Evolutionary conservation across 2,113 vertebrate species (phyloP).

Genomic region (Calyptomena viridis): DNA sequence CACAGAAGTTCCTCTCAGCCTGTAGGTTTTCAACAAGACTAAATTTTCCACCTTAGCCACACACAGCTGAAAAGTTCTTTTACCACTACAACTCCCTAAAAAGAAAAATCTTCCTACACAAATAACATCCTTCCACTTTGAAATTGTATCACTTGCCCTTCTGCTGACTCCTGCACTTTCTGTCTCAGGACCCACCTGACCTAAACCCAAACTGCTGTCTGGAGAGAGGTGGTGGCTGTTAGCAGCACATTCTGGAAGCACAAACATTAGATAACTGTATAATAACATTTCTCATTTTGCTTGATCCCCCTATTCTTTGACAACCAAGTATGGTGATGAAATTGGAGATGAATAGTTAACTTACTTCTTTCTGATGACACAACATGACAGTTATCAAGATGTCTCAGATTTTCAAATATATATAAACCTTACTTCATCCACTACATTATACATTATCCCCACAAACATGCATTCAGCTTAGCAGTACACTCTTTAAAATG

Average conservation of each 20-base stretch:
- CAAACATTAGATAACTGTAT: background rate
- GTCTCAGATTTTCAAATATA: background rate
- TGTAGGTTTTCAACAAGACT: background rate
- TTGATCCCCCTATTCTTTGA: background rate
- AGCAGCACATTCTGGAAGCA: background rate
- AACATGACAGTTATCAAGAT: background rate
- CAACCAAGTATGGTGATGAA: background rate
- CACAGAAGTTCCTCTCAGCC: background rate
- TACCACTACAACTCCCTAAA: background rate
- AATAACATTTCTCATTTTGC: background rate
- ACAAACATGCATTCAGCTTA: background rate
- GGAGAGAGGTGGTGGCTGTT: background rate
- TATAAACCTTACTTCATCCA: background rate
- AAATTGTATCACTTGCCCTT: background rate
- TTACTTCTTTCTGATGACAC: background rate
- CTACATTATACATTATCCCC: background rate
- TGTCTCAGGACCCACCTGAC: background rate
- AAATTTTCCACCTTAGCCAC: background rate
- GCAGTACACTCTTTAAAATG: background rate
- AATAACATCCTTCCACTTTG: background rate
- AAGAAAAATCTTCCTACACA: background rate
- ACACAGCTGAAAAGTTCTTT: background rate
- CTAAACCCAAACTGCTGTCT: background rate
- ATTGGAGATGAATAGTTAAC: background rate
- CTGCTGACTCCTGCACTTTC: background rate